phyloP scores from a whole-genome alignment of 2,888 invertebrate species.

The Drosophila antonietae region DNA sequence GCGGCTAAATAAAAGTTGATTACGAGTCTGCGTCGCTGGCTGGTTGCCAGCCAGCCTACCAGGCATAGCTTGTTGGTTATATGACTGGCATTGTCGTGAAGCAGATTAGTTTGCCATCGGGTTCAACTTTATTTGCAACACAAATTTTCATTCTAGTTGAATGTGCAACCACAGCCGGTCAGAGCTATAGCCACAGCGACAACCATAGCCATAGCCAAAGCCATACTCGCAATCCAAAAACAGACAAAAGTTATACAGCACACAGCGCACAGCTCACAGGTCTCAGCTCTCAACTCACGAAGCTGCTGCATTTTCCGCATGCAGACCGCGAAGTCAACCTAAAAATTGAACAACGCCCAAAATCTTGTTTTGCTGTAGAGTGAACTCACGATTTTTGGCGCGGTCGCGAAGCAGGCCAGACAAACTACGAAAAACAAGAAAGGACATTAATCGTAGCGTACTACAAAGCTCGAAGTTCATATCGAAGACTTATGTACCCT shows the following conservation, averaged over 20 bases:
- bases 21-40: slow-evolving; percentile 61
- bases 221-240: slow-evolving; percentile 19
- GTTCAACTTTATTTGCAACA: slow-evolving; percentile 81
- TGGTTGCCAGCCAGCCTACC: slow-evolving; percentile 35
- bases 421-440: slow-evolving; percentile 40
- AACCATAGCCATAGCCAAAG: slow-evolving; percentile 2
- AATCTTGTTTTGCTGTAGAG: slow-evolving; percentile 74
- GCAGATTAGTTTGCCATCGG: slow-evolving; percentile 81
- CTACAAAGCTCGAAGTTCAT: background rate
- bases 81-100: slow-evolving; percentile 73
- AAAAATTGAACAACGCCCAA: slow-evolving; percentile 80
- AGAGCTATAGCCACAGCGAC: slow-evolving; percentile 17
- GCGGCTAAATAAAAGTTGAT: slow-evolving; percentile 72
- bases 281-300: slow-evolving; percentile 58
- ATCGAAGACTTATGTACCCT: slow-evolving; percentile 36
- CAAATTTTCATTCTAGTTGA: slow-evolving; percentile 80
- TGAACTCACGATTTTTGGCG: slow-evolving; percentile 74
- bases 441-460: slow-evolving; percentile 41
- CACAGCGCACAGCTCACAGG: slow-evolving; percentile 19
- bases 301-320: slow-evolving; percentile 70
- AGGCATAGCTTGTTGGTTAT: slow-evolving; percentile 47
- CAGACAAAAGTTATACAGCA: slow-evolving; percentile 40
- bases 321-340: slow-evolving; percentile 62
- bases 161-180: slow-evolving; percentile 45
- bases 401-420: slow-evolving; percentile 44